These are phyloP conservation scores for Pyrgilauda ruficollis DNA, from an alignment of 2,113 vertebrate species.

Conservation along the genomic window DNA sequence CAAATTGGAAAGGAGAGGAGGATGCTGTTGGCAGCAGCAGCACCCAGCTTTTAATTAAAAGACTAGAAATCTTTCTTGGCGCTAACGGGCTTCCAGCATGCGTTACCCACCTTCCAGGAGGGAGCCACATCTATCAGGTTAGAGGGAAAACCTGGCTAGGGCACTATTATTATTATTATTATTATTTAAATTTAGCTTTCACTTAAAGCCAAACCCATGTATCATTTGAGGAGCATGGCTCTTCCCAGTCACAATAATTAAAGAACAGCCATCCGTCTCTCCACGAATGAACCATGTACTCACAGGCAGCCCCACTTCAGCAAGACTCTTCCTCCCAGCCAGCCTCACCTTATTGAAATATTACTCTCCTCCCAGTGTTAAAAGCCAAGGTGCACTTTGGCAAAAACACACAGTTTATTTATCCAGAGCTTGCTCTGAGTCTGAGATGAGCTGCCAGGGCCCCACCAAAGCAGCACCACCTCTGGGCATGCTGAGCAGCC, in stretches of 20 bases:
- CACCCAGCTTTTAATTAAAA: conserved; percentile 46
- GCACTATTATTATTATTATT: not conserved
- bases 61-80: not conserved
- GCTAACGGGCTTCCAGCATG: not conserved
- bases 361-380: not conserved
- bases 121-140: not conserved
- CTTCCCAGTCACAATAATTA: not conserved
- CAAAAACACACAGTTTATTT: not conserved
- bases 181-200: not conserved
- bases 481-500: rapidly evolving
- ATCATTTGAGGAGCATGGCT: not conserved
- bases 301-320: not conserved
- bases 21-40: conserved; percentile 15
- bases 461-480: not conserved
- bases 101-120: not conserved
- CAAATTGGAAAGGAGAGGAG: conserved; percentile 33
- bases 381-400: not conserved
- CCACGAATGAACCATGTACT: not conserved
- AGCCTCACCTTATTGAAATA: not conserved
- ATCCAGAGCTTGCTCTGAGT: not conserved
- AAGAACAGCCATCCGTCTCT: not conserved
- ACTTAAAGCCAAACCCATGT: not conserved
- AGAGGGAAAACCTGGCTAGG: not conserved
- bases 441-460: not conserved
- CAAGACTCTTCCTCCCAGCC: not conserved